Evolutionary conservation across 1,140 invertebrate species (phyloP), one percentile per base, ranked within the genome.

Genomic region (Idris sp.): DNA sequence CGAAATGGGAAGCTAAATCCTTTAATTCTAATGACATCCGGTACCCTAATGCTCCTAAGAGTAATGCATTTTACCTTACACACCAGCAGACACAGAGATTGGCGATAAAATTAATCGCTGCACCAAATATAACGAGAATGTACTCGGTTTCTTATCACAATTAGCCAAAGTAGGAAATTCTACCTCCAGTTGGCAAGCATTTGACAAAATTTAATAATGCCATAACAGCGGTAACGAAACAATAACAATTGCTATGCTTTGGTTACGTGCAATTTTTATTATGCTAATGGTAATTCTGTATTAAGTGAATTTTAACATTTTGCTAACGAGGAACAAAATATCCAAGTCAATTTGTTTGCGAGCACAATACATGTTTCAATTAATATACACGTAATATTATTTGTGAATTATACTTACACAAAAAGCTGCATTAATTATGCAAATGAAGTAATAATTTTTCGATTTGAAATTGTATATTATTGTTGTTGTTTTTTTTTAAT

Each of bases 11-110:
- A 40, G 15, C 26, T 25, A 56, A 56, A 67, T 67, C 62, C 62
- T 67, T 67, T 56, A 67, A 67, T 67, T 67, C 62, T 67, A 67
- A 67, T 56, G 62, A 67, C 43, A 56, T 67, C 43, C 61, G 31
- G 40, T 65, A 36, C 19, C 15, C 41, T 54, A 65, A 65, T 65
- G 31, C 38, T 46, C 11, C 61, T 31, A 51, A 46, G 49, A 67
- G 35, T 48, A 56, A 54, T 56, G 43, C 13, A 11, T 18, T 56
- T 67, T 48, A 41, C 51, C 33, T 56, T 33, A 30, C 49, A 31
- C 31, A 4, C 19, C 4, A 10, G 22, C 18, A 19, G 11, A 48
- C 33, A 56, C 22, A 41, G 16, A 67, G 62, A 67, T 56, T 31
- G 51, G 49, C 15, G 62, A 67, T 67, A 67, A 54, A 67, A 67